Percentiles rank a stretch among this genome's conserved stretches.
phyloP scores from a whole-genome alignment of 92 coral and sea anemone species.

The Porites lobata region DNA sequence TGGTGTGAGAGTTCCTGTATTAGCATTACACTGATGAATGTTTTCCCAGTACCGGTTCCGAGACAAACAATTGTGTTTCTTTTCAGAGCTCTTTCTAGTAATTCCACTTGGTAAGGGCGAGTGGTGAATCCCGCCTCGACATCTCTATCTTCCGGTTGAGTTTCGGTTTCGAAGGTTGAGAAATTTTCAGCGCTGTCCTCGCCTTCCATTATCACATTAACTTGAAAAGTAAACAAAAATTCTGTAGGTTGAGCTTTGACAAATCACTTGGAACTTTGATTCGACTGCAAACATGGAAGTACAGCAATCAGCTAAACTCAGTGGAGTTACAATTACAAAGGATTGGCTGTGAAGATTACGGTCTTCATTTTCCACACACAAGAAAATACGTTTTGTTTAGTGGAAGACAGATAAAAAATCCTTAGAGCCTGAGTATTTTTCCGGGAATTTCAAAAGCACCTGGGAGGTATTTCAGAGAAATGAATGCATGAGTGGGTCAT shows the following conservation, averaged over 20 bases:
- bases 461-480: slow-evolving; percentile 23
- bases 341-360: no score
- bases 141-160: neutral
- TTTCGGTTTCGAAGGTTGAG: slow-evolving; percentile 20
- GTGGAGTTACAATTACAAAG: no score
- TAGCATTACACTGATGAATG: slow-evolving; percentile 95
- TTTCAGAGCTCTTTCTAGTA: slow-evolving; percentile 75
- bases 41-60: slow-evolving; percentile 99
- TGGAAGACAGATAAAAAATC: neutral
- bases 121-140: slow-evolving; percentile 33
- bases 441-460: slow-evolving; percentile 8
- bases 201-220: neutral
- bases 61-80: slow-evolving; percentile 92
- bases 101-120: slow-evolving; percentile 93
- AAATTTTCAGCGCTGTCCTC: slow-evolving; percentile 23
- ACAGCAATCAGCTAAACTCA: no score
- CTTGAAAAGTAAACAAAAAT: no score
- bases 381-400: neutral
- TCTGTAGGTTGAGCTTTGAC: no score
- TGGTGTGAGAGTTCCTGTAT: slow-evolving; percentile 92
- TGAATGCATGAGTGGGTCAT: neutral
- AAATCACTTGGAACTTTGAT: no score
- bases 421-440: neutral
- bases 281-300: no score
- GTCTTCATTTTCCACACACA: neutral